Evolutionary conservation across 2,797 vertebrate species (phyloP), one percentile per base, ranked within the genome.

Genomic region (Characodon lateralis): DNA sequence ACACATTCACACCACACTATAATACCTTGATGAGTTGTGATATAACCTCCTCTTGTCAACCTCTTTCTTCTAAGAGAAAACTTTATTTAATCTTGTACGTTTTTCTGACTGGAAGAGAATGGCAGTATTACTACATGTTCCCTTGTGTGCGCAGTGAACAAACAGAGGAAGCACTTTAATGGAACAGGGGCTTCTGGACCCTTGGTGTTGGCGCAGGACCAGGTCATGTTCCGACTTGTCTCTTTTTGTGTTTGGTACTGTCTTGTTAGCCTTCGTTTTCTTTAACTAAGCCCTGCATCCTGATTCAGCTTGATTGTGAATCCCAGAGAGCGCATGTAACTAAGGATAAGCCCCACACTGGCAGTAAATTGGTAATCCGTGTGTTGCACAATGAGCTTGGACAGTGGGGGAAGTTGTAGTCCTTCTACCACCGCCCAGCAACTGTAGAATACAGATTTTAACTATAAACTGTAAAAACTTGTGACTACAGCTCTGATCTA

Each of bases 291-390:
- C 81, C 55, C 71, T 83, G 68, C 78, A 80, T 89, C 89, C 90
- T 94, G 93, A 94, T 89, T 94, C 93, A 93, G 93, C 93, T 92
- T 93, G 91, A 94, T 93, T 93, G 86, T 89, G 85, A 93, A 91
- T 93, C 88, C 90, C 89, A 87, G 70, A 63, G 90, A 88, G 89
- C 84, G 56, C 73, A 66, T 88, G 82, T 89, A 89, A 91, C 88
- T 90, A 91, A 82, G 78, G 71, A 86, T 81, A 81, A 89, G 85
- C 85, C 66, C 77, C 80, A 83, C 77, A 81, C 76, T 82, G 86
- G 86, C 87, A 88, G 85, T 79, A 88, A 87, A 83, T 79, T 73
- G 75, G 76, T 71, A 81, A 88, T 85, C 73, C 79, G 71, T 80
- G 76, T 74, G 86, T 84, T 87, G 48, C 28, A 1, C 83, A 87